Base-by-base conservation (phyloP, 2,797 vertebrate genomes). In the Enteromius viviparus region DNA sequence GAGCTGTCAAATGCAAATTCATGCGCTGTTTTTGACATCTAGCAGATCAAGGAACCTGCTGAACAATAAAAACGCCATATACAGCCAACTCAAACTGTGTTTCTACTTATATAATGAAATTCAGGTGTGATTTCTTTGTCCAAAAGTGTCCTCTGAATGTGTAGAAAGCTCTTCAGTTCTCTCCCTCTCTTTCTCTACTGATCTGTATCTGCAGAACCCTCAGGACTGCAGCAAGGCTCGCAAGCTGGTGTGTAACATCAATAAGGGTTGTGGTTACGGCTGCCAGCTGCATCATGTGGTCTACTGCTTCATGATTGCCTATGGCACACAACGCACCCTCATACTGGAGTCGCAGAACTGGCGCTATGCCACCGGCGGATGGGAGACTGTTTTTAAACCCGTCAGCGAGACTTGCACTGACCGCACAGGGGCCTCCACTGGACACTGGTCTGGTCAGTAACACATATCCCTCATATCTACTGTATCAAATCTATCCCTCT, bases 281-380 rank as follows among this genome's bases (percentile, higher is more conserved):
- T 99, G 98, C 92, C 98, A 99, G 87, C 96, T 99, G 72, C 98
- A 99, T 92, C 98, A 99, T 0, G 97, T 99, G 53, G 98, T 99
- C 86, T 99, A 99, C 90, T 99, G 97, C 93, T 99, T 99, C 94
- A 99, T 99, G 98, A 99, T 99, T 53, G 98, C 98, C 0, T 99
- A 98, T 19, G 98, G 98, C 91, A 99, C 98, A 0, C 95, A 96
- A 90, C 93, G 98, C 84, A 99, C 97, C 0, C 96, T 99, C 82
- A 98, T 99, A 90, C 90, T 99, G 86, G 97, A 99, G 91, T 99
- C 98, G 1, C 97, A 99, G 93, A 99, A 98, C 88, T 99, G 98
- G 98, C 97, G 98, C 89, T 99, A 99, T 37, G 97, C 97, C 82
- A 97, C 96, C 0, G 96, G 96, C 0, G 98, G 98, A 86, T 99